Percentiles rank a stretch among this genome's conserved stretches.
These are phyloP conservation scores for Drosophila pandora DNA, from an alignment of 1,140 invertebrate species.

Conservation along the genomic window DNA sequence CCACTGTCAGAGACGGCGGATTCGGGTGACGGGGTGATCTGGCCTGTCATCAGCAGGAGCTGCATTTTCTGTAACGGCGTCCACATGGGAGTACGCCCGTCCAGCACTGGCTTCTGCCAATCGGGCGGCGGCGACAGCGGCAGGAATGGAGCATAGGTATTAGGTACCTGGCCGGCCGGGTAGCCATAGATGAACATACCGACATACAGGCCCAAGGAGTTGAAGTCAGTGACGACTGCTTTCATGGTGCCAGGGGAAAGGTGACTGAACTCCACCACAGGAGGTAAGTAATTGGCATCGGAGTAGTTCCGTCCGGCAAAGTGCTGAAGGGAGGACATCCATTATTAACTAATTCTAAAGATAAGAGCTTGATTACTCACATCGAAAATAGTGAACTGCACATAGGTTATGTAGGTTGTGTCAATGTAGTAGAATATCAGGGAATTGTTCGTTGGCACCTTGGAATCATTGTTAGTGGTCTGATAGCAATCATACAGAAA, in stretches of 20 bases:
- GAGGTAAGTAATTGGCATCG: slow-evolving; percentile 28
- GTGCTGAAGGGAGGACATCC: slow-evolving; percentile 22
- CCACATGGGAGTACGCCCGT: not conserved
- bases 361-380: slow-evolving; percentile 50
- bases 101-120: slow-evolving; percentile 14
- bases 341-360: not conserved
- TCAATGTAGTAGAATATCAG: slow-evolving; percentile 73
- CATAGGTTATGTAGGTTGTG: slow-evolving; percentile 66
- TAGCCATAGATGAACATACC: slow-evolving; percentile 76
- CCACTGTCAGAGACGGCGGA: not conserved
- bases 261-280: slow-evolving; percentile 67
- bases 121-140: slow-evolving; percentile 27
- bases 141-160: slow-evolving; percentile 56
- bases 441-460: slow-evolving; percentile 32
- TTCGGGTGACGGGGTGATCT: slow-evolving; percentile 19
- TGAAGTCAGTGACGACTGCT: slow-evolving; percentile 59
- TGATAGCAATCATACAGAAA: slow-evolving; percentile 64
- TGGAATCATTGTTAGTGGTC: slow-evolving; percentile 24
- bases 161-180: slow-evolving; percentile 29
- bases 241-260: slow-evolving; percentile 59
- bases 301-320: slow-evolving; percentile 15
- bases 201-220: slow-evolving; percentile 56
- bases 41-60: slow-evolving; percentile 39
- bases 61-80: slow-evolving; percentile 56
- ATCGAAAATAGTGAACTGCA: slow-evolving; percentile 69